A percentile compares a stretch with the other conserved stretches of the same genome.
Conservation (phyloP, 2,113 vertebrate species). For the Cyanoderma ruficeps region DNA sequence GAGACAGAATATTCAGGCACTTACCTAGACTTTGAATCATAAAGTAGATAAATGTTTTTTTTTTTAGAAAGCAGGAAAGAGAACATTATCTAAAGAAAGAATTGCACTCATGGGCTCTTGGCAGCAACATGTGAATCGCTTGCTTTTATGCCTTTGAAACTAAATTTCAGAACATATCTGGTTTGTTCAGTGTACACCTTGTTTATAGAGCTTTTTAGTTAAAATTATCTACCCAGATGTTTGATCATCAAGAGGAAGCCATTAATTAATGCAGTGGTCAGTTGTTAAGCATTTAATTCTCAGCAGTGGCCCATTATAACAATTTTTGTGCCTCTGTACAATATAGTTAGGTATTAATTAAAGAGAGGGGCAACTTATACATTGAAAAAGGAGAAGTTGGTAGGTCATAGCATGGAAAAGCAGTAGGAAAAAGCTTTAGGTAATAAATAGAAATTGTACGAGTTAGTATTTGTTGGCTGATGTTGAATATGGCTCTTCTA, state of each 20-base stretch:
- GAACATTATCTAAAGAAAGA: constrained; percentile 20
- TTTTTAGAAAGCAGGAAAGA: constrained; percentile 9
- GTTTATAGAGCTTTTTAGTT: constrained; percentile 66
- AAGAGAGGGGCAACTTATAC: neutral
- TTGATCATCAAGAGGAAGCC: constrained; percentile 59
- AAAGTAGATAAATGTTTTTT: constrained; percentile 1
- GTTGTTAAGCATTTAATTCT: constrained; percentile 73
- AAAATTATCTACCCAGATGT: constrained; percentile 71
- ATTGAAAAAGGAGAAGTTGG: neutral
- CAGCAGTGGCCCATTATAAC: constrained; percentile 17
- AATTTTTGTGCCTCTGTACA: constrained; percentile 15
- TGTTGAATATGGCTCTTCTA: neutral
- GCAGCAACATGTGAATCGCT: neutral
- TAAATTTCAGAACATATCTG: constrained; percentile 15
- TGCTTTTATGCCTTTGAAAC: constrained; percentile 26
- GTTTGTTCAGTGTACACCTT: constrained; percentile 45
- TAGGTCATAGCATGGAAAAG: neutral
- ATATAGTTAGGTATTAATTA: constrained; percentile 11
- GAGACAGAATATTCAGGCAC: constrained; percentile 5
- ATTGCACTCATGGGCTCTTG: constrained; percentile 10
- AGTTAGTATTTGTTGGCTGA: neutral
- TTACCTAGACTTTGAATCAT: constrained; percentile 49
- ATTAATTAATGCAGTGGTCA: constrained; percentile 52
- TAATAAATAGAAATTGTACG: neutral
- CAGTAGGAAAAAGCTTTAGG: neutral